These are phyloP conservation scores for Reticulitermes speratus DNA, from an alignment of 1,140 invertebrate species.

Conservation along the genomic window DNA sequence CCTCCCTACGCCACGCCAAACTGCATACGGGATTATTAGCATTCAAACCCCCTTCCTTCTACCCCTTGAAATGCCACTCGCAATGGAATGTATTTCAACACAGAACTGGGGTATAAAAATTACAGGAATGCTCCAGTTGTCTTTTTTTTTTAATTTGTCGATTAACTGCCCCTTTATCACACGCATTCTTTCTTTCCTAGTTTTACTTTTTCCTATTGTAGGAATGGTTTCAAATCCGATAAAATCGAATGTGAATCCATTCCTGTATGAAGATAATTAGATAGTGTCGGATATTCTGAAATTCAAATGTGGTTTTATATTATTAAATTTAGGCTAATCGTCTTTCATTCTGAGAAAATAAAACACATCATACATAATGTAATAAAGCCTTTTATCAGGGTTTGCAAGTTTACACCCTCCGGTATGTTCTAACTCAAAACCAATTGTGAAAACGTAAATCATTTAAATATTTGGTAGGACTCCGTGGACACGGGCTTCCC, in stretches of 20 bases:
- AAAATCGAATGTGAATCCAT: background rate
- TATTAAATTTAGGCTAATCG: no score
- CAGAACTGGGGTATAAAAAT: background rate
- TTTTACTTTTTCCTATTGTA: background rate
- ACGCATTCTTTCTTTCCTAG: background rate
- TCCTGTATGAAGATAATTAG: background rate
- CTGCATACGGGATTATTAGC: slow-evolving; percentile 1
- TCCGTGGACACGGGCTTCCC: no score
- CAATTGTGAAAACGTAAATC: no score
- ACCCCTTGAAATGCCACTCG: background rate
- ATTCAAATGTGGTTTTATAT: no score
- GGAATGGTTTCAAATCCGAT: background rate
- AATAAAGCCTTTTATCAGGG: no score
- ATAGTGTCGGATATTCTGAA: no score
- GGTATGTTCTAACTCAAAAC: no score
- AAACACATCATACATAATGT: no score
- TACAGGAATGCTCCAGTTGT: background rate
- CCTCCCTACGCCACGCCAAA: background rate
- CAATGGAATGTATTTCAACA: slow-evolving; percentile 11
- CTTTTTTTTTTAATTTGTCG: no score
- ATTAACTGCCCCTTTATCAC: background rate
- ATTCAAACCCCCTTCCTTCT: background rate
- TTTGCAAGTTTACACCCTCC: no score
- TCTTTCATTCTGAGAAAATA: no score
- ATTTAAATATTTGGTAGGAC: no score